Percentiles rank a stretch among this genome's conserved stretches.
These are phyloP conservation scores for Melanchra persicariae DNA, from an alignment of 2,888 invertebrate genomes.

Conservation along the genomic window DNA sequence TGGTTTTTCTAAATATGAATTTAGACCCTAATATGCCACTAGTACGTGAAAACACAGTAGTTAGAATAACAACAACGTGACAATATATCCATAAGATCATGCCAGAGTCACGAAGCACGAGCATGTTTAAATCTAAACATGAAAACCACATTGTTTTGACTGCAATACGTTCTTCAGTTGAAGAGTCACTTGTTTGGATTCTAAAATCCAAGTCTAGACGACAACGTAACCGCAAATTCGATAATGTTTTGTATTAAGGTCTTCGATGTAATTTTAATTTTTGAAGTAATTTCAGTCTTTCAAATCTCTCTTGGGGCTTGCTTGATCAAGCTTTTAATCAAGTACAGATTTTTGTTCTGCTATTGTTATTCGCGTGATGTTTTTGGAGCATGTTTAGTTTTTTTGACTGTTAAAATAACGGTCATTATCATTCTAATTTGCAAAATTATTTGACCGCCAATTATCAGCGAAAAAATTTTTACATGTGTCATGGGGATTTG, in stretches of 20 bases:
- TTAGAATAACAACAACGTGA: conserved; percentile 52
- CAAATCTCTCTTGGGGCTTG: conserved; percentile 1
- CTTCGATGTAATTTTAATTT: too few relatives aligned
- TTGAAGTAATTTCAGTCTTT: too few relatives aligned
- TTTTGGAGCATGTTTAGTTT: conserved; percentile 16
- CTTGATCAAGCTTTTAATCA: conserved; percentile 2
- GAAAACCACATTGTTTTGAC: conserved; percentile 62
- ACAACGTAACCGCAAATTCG: conserved; percentile 53
- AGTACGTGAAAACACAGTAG: conserved; percentile 31
- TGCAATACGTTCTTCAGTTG: conserved; percentile 32
- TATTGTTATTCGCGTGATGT: background rate
- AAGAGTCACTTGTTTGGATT: conserved; percentile 61
- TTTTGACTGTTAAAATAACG: background rate
- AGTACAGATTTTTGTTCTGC: background rate
- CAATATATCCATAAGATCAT: conserved; percentile 64
- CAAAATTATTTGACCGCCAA: background rate
- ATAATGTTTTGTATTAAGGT: conserved; percentile 54
- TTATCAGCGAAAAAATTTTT: background rate
- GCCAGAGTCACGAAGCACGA: conserved; percentile 58
- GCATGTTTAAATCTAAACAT: conserved; percentile 56
- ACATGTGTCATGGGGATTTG: background rate
- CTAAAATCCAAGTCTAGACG: conserved; percentile 60
- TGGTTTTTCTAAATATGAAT: conserved; percentile 45
- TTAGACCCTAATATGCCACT: conserved; percentile 43
- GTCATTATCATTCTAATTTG: conserved; percentile 22